Evolutionary conservation across 2,113 vertebrate genomes (phyloP).

Genomic region (Pyxicephalus adspersus): DNA sequence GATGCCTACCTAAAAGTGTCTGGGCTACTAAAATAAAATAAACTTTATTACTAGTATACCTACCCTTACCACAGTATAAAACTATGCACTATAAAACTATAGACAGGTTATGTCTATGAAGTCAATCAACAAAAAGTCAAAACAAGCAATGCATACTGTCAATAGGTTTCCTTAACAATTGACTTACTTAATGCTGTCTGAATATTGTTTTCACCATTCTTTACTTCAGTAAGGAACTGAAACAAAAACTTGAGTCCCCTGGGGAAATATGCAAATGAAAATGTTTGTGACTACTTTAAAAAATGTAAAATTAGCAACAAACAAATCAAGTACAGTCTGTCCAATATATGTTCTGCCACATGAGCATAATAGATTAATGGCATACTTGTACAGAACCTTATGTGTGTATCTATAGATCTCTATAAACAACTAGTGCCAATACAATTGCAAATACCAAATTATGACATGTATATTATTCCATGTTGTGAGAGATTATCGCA

Average conservation of each 20-base stretch:
- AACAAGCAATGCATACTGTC: not conserved
- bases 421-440: too few species aligned
- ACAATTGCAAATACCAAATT: too few species aligned
- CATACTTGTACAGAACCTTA: too few species aligned
- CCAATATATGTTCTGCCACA: too few species aligned
- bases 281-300: not conserved
- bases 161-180: not conserved
- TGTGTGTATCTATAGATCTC: too few species aligned
- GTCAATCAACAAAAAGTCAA: not conserved
- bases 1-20: not conserved
- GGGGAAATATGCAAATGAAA: not conserved
- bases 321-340: not conserved
- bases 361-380: too few species aligned
- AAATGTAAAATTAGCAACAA: not conserved
- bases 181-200: slow-evolving; percentile 93
- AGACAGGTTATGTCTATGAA: too few species aligned
- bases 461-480: too few species aligned
- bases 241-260: slow-evolving; percentile 95
- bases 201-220: slow-evolving; percentile 86
- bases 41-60: too few species aligned
- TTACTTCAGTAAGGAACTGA: slow-evolving; percentile 90
- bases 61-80: too few species aligned
- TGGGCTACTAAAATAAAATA: too few species aligned
- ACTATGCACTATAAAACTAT: too few species aligned
- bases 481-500: not conserved